These are phyloP conservation scores for Anser brachyrhynchus DNA, from an alignment of 2,113 vertebrate genomes.

Conservation along the genomic window DNA sequence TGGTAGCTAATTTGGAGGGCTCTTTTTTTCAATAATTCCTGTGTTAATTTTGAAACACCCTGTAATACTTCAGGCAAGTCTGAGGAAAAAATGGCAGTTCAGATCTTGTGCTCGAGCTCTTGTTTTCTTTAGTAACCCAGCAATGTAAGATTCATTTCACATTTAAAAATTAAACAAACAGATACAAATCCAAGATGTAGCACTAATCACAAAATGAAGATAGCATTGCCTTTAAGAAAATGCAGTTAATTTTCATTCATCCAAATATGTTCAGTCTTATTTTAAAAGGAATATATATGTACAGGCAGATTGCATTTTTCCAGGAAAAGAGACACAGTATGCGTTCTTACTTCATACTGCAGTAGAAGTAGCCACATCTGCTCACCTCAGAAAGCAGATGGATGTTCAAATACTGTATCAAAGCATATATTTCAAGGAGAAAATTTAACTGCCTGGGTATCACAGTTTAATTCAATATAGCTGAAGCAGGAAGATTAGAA, in stretches of 20 bases:
- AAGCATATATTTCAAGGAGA: constrained; percentile 45
- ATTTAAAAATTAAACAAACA: neutral
- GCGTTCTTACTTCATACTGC: neutral
- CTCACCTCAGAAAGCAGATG: constrained; percentile 46
- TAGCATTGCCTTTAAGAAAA: neutral
- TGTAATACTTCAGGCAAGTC: neutral
- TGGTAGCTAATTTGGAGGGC: neutral
- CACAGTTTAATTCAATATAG: constrained; percentile 59
- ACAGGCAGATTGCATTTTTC: neutral
- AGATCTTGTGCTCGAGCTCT: neutral
- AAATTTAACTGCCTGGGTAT: constrained; percentile 44
- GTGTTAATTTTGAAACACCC: neutral
- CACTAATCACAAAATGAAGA: neutral
- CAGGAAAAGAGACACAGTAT: neutral
- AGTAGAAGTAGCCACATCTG: constrained; percentile 46
- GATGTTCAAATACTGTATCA: constrained; percentile 42
- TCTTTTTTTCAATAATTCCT: neutral
- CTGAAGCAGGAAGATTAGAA: constrained; percentile 36
- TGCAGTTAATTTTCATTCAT: neutral
- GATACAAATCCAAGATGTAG: neutral
- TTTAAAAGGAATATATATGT: neutral
- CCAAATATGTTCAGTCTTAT: neutral
- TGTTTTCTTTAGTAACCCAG: neutral
- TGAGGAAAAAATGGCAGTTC: neutral
- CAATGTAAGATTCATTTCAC: neutral